phyloP scores from a whole-genome alignment of 2,797 vertebrate genomes.

The Takifugu rubripes region DNA sequence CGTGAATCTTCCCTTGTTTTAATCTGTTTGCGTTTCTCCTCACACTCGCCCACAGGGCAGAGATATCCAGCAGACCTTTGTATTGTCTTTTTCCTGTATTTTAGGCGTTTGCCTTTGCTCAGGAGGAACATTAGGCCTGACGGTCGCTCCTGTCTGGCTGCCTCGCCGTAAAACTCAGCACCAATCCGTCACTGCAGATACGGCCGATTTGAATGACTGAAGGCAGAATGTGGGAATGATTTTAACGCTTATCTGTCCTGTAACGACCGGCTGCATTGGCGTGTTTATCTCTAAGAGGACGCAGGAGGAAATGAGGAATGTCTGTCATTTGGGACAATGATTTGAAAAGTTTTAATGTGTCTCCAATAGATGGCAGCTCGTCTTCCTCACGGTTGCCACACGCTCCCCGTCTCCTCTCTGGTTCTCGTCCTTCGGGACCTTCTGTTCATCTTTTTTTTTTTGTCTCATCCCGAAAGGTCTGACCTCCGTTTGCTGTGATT shows the following conservation, averaged over 20 bases:
- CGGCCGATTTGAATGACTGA: not conserved
- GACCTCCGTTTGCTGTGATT: not conserved
- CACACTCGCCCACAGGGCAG: constrained; percentile 9
- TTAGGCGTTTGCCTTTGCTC: not conserved
- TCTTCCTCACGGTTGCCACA: constrained; percentile 10
- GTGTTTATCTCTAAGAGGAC: constrained; percentile 46
- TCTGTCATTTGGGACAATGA: constrained; percentile 31
- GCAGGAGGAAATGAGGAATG: constrained; percentile 37
- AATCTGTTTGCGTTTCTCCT: constrained; percentile 27
- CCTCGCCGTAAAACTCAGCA: constrained; percentile 4
- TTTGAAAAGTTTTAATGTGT: constrained; percentile 31
- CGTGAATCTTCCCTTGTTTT: constrained; percentile 32
- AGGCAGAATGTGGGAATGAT: constrained; percentile 7
- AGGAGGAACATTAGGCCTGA: no score
- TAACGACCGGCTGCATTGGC: constrained; percentile 38
- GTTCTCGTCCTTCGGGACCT: not conserved
- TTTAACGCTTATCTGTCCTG: constrained; percentile 34
- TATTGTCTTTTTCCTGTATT: not conserved
- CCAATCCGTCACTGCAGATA: constrained; percentile 21
- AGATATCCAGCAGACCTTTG: constrained; percentile 12
- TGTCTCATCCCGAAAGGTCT: not conserved
- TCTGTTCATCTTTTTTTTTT: not conserved
- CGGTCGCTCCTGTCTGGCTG: not conserved
- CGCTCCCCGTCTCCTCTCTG: not conserved
- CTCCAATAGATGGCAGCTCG: constrained; percentile 4